Conservation (phyloP, 2,888 invertebrate genomes). For the Steinernema hermaphroditum region DNA sequence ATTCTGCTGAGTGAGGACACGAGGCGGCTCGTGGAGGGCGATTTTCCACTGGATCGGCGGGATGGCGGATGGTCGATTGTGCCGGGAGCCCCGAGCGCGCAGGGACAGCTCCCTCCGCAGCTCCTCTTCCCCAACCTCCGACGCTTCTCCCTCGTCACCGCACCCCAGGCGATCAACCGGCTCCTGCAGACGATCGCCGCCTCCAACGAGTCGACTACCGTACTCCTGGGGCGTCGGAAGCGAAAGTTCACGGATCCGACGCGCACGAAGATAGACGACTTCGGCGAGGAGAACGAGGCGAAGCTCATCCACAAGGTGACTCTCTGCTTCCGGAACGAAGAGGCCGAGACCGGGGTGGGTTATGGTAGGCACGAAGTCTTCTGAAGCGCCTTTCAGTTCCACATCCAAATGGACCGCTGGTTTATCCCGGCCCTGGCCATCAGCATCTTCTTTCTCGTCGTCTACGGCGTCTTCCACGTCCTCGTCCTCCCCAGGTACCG, state of each 20-base stretch:
- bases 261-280: conserved; percentile 32
- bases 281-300: conserved; percentile 36
- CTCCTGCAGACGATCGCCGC: conserved; percentile 45
- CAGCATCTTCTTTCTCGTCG: conserved; percentile 61
- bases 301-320: conserved; percentile 44
- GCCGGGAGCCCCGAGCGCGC: conserved; percentile 25
- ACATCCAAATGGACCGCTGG: conserved; percentile 64
- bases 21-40: conserved; percentile 34
- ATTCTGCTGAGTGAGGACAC: conserved; percentile 42
- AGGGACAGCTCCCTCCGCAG: conserved; percentile 16
- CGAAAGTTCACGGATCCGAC: background rate
- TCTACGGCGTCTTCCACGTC: conserved; percentile 56
- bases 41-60: conserved; percentile 35
- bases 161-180: conserved; percentile 61
- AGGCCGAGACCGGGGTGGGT: conserved; percentile 47
- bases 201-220: conserved; percentile 6
- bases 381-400: conserved; percentile 51
- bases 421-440: conserved; percentile 64
- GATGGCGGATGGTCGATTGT: conserved; percentile 35
- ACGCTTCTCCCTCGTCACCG: conserved; percentile 62
- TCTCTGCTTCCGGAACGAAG: conserved; percentile 47
- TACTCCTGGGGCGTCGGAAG: conserved; percentile 21
- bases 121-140: conserved; percentile 46
- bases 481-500: conserved; percentile 44
- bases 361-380: background rate